phyloP scores from a whole-genome alignment of 2,888 invertebrate species.

The Amphipoea oculea region DNA sequence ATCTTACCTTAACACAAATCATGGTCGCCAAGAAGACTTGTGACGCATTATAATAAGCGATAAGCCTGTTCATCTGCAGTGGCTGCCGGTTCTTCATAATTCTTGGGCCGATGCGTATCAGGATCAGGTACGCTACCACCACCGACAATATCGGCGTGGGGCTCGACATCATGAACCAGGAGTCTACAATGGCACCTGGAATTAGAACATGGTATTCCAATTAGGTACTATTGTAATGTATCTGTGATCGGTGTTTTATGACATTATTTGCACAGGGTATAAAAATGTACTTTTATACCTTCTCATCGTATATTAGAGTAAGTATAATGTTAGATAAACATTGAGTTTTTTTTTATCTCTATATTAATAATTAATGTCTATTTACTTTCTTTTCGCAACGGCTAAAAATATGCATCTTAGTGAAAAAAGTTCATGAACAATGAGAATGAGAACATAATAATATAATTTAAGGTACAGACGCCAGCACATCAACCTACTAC shows the following conservation, averaged over 20 bases:
- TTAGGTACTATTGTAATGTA: no score
- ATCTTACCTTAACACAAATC: constrained; percentile 83
- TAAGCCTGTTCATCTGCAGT: constrained; percentile 92
- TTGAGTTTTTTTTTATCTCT: not conserved
- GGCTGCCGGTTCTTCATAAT: constrained; percentile 94
- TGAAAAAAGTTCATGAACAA: not conserved
- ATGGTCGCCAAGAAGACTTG: constrained; percentile 95
- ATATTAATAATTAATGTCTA: not conserved
- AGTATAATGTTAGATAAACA: not conserved
- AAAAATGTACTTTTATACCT: not conserved
- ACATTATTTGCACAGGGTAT: not conserved
- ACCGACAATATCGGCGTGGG: constrained; percentile 93
- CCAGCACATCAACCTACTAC: no score
- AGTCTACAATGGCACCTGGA: constrained; percentile 93
- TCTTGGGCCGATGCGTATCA: constrained; percentile 94
- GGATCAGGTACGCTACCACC: constrained; percentile 91
- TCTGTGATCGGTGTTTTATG: not conserved
- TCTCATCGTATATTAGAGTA: not conserved
- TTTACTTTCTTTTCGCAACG: not conserved
- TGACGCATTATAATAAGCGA: constrained; percentile 96
- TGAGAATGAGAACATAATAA: not conserved
- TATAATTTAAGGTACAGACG: not conserved
- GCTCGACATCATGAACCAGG: constrained; percentile 95
- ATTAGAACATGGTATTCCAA: not conserved
- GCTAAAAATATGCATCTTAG: no score